Base-by-base conservation (phyloP, 2,888 invertebrate species). In the Aleiodes testaceus region DNA sequence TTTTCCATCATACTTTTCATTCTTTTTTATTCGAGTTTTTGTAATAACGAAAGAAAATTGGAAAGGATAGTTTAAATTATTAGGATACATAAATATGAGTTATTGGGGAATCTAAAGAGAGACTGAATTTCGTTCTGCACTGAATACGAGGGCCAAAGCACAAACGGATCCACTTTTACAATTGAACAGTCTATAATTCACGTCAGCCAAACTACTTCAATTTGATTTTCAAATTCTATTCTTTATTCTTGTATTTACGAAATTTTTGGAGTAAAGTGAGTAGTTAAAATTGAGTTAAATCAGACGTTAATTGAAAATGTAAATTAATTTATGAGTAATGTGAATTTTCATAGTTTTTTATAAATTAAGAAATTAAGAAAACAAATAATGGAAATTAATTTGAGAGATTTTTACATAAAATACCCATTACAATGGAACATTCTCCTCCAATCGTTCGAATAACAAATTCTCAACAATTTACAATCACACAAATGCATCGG, bases 121-220 rank as follows among this genome's bases (percentile, higher is more conserved):
- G 22, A 72, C 67, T 73, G 53, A 50, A 50, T 64, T 75, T 66
- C 53, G 64, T 73, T 67, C 61, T 30, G 44, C 59, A 36, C 65
- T 72, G 66, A 72, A 74, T 75, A 59, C 44, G 52, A 20, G 42
- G 66, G 66, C 47, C 36, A 66, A 69, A 50, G 50, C 2, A 70
- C 52, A 52, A 36, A 71, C 44, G 61, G 44, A 72, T 69, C 65
- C 66, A 65, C 67, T 66, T 47, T 64, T 18, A 55, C 61, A 53
- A 55, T 68, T 71, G 59, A 20, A 72, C 69, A 65, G 53, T 49
- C 66, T 67, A 72, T 72, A 72, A 72, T 55, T 74, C 66, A 70
- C 70, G 59, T 66, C 9, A 36, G 36, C 36, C 50, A 16, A n/a
- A 16, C 50, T 20, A 11, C 50, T 20, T 16, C 20, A 18, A 20